A percentile compares a stretch with the other conserved stretches of the same genome.
Conservation (phyloP, 2,113 vertebrate genomes). For the Sinocyclocheilus grahami region DNA sequence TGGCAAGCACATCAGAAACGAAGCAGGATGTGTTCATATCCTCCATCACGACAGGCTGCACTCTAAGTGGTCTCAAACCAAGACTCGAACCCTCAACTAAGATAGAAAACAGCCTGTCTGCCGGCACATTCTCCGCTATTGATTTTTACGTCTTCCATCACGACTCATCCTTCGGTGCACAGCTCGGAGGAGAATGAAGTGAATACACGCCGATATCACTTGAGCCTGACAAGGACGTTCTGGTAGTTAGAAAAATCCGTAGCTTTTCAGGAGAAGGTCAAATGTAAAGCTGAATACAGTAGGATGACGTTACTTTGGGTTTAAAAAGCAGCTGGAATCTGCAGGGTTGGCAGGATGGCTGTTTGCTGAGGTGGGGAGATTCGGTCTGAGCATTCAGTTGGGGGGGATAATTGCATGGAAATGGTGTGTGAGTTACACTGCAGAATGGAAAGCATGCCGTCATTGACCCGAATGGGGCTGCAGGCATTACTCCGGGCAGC, state of each 20-base stretch:
- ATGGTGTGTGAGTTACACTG: conserved; percentile 35
- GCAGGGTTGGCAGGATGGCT: conserved; percentile 31
- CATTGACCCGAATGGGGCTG: neutral
- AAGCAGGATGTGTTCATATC: conserved; percentile 1
- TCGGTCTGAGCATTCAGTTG: conserved; percentile 1
- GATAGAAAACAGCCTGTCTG: conserved; percentile 13
- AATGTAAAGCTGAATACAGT: conserved; percentile 33
- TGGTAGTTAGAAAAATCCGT: neutral
- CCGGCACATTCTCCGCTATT: neutral
- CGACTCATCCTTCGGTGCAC: neutral
- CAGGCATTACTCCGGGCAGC: conserved; percentile 32
- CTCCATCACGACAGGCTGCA: conserved; percentile 49
- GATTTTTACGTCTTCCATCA: neutral
- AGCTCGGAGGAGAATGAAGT: neutral
- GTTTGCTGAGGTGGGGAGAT: conserved; percentile 34
- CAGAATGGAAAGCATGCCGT: conserved; percentile 33
- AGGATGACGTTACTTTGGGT: conserved; percentile 11
- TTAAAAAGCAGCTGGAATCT: conserved; percentile 36
- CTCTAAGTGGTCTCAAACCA: conserved; percentile 28
- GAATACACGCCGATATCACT: neutral
- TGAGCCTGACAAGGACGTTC: conserved; percentile 33
- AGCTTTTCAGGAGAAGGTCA: conserved; percentile 4
- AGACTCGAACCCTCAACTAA: conserved; percentile 1
- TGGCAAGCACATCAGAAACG: conserved; percentile 14
- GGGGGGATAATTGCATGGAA: conserved; percentile 35